Evolutionary conservation across 2,113 vertebrate species (phyloP).

Genomic region (Psittacus erithacus): DNA sequence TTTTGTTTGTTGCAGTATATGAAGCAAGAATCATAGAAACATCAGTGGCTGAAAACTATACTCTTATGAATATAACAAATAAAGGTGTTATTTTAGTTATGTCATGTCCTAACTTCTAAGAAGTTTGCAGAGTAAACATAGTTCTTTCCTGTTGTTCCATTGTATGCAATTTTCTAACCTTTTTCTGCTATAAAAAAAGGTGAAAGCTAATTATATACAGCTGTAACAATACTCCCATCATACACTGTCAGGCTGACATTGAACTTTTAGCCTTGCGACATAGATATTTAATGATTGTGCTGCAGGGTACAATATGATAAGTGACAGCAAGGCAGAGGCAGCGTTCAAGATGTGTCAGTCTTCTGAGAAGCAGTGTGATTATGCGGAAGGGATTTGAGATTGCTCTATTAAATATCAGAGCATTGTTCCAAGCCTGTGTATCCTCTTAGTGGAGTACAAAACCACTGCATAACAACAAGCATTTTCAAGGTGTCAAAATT

Average conservation of each 20-base stretch:
- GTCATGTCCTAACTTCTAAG: background rate
- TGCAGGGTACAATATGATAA: background rate
- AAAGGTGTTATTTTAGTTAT: background rate
- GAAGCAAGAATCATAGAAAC: background rate
- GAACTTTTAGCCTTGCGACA: background rate
- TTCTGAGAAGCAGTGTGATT: background rate
- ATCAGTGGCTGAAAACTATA: background rate
- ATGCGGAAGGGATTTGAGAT: slow-evolving; percentile 3
- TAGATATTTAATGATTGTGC: background rate
- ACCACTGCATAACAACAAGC: background rate
- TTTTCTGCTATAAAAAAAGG: background rate
- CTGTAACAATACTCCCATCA: background rate
- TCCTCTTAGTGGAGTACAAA: background rate
- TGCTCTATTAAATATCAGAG: background rate
- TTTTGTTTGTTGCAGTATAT: background rate
- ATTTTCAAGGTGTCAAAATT: background rate
- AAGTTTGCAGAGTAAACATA: background rate
- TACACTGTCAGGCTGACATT: background rate
- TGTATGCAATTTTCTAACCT: background rate
- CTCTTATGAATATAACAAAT: background rate
- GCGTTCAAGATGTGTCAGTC: background rate
- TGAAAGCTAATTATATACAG: background rate
- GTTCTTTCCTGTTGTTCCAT: background rate
- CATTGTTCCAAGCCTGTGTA: background rate
- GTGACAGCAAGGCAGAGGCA: background rate